phyloP scores from a whole-genome alignment of 2,113 vertebrate genomes.

The Andinoacara biseriatus region DNA sequence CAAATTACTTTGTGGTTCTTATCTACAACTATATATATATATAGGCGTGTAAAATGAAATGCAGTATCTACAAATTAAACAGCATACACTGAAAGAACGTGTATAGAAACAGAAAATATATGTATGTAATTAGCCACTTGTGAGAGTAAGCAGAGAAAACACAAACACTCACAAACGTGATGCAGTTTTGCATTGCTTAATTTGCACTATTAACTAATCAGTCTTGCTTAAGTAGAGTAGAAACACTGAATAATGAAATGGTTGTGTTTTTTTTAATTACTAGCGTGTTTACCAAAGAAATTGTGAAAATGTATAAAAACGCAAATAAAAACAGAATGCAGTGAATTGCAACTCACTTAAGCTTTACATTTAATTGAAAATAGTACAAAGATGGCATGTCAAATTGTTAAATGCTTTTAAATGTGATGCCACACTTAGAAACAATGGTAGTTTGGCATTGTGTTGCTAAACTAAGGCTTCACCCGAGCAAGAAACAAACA shows the following conservation, averaged over 20 bases:
- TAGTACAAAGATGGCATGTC: no score
- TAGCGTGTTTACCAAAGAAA: no score
- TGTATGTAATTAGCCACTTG: slow-evolving; percentile 47
- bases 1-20: slow-evolving; percentile 60
- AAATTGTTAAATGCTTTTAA: no score
- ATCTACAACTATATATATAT: slow-evolving; percentile 60
- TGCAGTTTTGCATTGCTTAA: slow-evolving; percentile 53
- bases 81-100: slow-evolving; percentile 32
- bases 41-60: slow-evolving; percentile 51
- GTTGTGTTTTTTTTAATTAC: no score
- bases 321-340: no score
- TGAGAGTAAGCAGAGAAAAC: slow-evolving; percentile 17
- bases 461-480: background rate
- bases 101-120: slow-evolving; percentile 26
- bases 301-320: no score
- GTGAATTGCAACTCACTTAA: no score
- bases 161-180: slow-evolving; percentile 21
- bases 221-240: slow-evolving; percentile 38
- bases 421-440: no score
- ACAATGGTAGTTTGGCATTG: background rate
- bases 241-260: background rate
- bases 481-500: background rate
- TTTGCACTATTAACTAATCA: slow-evolving; percentile 61
- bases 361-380: no score
- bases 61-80: slow-evolving; percentile 48